Base-by-base conservation (phyloP, 2,113 vertebrate genomes). In the Elephantulus edwardii region DNA sequence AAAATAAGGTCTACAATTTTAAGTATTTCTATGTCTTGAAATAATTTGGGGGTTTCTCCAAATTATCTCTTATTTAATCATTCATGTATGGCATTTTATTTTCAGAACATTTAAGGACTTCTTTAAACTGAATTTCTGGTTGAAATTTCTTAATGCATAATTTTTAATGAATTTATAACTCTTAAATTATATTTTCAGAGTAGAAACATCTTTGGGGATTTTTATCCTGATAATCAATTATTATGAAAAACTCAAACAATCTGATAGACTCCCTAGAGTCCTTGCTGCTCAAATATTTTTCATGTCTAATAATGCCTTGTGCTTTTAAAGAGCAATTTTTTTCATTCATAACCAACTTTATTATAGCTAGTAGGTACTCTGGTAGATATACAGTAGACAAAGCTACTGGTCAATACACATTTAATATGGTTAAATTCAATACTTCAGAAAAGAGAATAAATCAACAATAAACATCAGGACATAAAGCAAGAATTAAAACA, bases 171-270 rank as follows among this genome's bases (percentile, higher is more conserved):
- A 60, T 35, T 74, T 14, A 26, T 74, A 88, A 85, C 78, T 85
- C 26, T 90, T 86, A 60, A n/a, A n/a, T n/a, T n/a, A n/a, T 40
- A 79, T 91, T 91, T 91, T 64, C 60, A 78, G 84, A 88, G 82
- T 75, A 9, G 11, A 26, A 62, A 62, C 70, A 9, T n/a, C 68
- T 83, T 83, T 52, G n/a, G n/a, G n/a, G n/a, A n/a, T n/a, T n/a
- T 56, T 35, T 35, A 77, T 88, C 52, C 60, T 90, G 33, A 68
- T 60, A 72, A 54, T 56, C n/a, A 33, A 78, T 77, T 83, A 40
- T 38, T 56, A 79, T 13, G 12, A 92, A 92, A 88, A 86, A 60
- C 8, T 46, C 81, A 86, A 85, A 76, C 56, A 74, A 28, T 58
- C 42, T 62, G 38, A 75, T 58, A 81, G n/a, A 58, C 3, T 42